Evolutionary conservation across 2,797 vertebrate genomes (phyloP).

Genomic region (Threskiornis aethiopicus): DNA sequence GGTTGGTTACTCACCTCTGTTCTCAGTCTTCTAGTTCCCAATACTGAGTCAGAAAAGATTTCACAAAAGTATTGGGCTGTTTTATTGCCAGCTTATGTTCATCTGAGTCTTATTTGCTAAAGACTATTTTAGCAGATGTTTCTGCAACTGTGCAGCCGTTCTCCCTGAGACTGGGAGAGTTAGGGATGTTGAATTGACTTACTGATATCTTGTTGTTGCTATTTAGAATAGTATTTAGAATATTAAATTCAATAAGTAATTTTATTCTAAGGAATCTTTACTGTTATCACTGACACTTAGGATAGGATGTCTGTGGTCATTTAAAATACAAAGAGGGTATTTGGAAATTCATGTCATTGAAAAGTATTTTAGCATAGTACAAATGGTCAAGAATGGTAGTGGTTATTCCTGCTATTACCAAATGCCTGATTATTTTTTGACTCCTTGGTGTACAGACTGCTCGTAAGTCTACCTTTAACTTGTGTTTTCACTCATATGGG

Average conservation of each 20-base stretch:
- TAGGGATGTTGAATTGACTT: neutral
- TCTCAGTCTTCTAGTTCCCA: neutral
- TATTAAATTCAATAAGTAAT: neutral
- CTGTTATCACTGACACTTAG: neutral
- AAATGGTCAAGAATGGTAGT: neutral
- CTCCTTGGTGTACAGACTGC: neutral
- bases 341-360: neutral
- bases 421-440: neutral
- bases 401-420: neutral
- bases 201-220: neutral
- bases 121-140: neutral
- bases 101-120: neutral
- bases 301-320: neutral
- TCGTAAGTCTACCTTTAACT: neutral
- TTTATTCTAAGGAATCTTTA: neutral
- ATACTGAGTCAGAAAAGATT: neutral
- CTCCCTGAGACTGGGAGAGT: fast-evolving
- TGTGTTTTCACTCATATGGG: neutral
- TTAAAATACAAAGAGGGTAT: neutral
- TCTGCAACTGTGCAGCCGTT: neutral
- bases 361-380: neutral
- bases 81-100: neutral
- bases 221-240: neutral
- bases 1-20: neutral
- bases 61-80: neutral